phyloP scores from a whole-genome alignment of 1,140 invertebrate species.

The Drosophila mayri region DNA sequence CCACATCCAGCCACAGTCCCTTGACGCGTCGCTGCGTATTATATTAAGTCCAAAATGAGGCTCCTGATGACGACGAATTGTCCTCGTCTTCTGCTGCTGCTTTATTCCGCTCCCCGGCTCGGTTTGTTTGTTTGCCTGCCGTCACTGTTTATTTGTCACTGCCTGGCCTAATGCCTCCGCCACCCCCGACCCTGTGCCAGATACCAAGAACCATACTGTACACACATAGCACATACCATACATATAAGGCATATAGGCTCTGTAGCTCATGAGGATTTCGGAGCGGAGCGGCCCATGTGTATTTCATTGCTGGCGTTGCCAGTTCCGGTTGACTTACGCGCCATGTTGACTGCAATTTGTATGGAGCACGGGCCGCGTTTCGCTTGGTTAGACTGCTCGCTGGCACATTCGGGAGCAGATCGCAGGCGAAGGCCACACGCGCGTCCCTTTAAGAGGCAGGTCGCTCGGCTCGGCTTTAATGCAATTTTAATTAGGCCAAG shows the following conservation, averaged over 20 bases:
- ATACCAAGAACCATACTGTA: conserved; percentile 12
- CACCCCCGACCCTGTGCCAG: conserved; percentile 14
- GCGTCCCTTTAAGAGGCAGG: conserved; percentile 22
- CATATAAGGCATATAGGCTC: conserved; percentile 13
- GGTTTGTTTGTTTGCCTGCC: conserved; percentile 53
- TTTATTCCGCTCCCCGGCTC: conserved; percentile 13
- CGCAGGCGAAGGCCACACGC: conserved; percentile 65
- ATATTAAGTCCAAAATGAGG: conserved; percentile 83
- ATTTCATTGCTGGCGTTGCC: conserved; percentile 80
- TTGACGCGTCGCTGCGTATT: conserved; percentile 75
- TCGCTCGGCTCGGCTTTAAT: conserved; percentile 56
- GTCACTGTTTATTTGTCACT: conserved; percentile 78
- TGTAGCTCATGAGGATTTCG: conserved; percentile 38
- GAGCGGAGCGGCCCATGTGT: conserved; percentile 63
- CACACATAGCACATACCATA: too few relatives aligned
- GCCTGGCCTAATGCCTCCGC: conserved; percentile 62
- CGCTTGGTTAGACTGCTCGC: conserved; percentile 66
- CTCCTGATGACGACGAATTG: conserved; percentile 82
- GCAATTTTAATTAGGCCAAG: conserved; percentile 78
- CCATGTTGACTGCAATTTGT: conserved; percentile 83
- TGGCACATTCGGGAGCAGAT: conserved; percentile 15
- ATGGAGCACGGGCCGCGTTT: conserved; percentile 64
- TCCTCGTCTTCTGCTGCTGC: conserved; percentile 59
- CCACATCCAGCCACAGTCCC: conserved; percentile 36
- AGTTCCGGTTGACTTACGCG: conserved; percentile 79